Base-by-base conservation (phyloP, 2,797 vertebrate species). In the Parambassis ranga region DNA sequence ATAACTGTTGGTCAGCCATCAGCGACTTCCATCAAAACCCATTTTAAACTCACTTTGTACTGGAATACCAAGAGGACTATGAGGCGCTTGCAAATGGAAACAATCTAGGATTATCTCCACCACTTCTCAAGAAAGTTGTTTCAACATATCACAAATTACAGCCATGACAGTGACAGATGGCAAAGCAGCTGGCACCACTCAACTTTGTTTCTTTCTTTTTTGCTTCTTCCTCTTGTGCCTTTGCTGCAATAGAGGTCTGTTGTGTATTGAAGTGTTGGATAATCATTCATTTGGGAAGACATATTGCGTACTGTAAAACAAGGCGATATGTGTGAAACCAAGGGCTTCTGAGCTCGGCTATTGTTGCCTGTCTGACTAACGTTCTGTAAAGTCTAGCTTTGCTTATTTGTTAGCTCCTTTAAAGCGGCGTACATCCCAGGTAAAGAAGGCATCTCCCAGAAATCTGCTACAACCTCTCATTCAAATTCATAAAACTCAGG, bases 141-240 rank as follows among this genome's bases (percentile, higher is more conserved):
- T 89, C 71, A 80, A 89, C 85, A 88, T 89, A 89, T 92, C 89
- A 85, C 81, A 71, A 90, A 85, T 83, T 79, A 59, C 71, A 84
- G 79, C 83, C 85, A 74, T 87, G 90, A 92, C 90, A 89, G 83
- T 90, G 91, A 92, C 92, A 92, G 92, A 93, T 93, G 92, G 91
- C 81, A 83, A 82, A 89, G 91, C 92, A 92, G 89, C 91, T 92
- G 91, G 90, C 87, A 87, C 79, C 83, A 75, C 85, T 93, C 89
- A 88, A 89, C 86, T 86, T 86, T 82, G 77, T 88, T 89, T 87
- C 87, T 79, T 82, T 71, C 73, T 53, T 73, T 63, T 79, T 47
- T 49, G 38, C 67, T 66, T 77, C 80, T 51, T 67, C 62, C 64
- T 75, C 67, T 53, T 73, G 71, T 11, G 64, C 73, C 74, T 72